Base-by-base conservation (phyloP, 2,888 invertebrate species). In the Ophonus ardosiacus region DNA sequence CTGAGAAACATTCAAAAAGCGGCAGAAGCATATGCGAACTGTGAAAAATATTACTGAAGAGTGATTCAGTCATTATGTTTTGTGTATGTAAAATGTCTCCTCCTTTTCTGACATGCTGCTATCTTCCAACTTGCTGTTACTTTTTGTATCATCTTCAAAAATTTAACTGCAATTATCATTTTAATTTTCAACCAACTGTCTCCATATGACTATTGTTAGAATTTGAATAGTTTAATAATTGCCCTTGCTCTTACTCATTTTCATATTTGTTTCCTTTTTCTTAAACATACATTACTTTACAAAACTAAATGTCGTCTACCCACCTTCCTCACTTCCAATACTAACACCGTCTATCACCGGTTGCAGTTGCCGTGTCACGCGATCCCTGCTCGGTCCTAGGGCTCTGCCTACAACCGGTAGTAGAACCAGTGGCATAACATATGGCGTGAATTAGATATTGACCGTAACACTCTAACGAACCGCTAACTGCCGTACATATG, bases 371-470 rank as follows among this genome's bases (percentile, higher is more conserved):
- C 6, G 7, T 38, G 74, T 74, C 74, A 74, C 74, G 74, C 74
- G 43, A 74, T 74, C 43, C 51, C 4, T 43, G 43, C 51, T 10
- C 74, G 43, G 13, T 8, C 15, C 51, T 10, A 43, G 43, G 13
- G 13, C 7, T n/a, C 24, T 15, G 13, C 68, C 15, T 38, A 51
- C 51, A 17, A 74, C 51, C 51, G 51, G 74, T 51, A 71, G 63
- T 10, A 71, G 31, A 31, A 31, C 0, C 31, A 31, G 31, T 31
- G 4, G 6, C 15, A 17, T 40, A 24, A 74, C 74, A 74, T 74
- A 74, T 74, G 74, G 74, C 74, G 56, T 18, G 51, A 51, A 74
- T 74, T 74, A 43, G 74, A 74, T 74, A 74, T 74, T 74, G 74
- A 74, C 74, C 74, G 40, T 21, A 74, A 51, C 74, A 43, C 43